Evolutionary conservation across 1,140 invertebrate species (phyloP).

Genomic region (Zaprionus nigranus): DNA sequence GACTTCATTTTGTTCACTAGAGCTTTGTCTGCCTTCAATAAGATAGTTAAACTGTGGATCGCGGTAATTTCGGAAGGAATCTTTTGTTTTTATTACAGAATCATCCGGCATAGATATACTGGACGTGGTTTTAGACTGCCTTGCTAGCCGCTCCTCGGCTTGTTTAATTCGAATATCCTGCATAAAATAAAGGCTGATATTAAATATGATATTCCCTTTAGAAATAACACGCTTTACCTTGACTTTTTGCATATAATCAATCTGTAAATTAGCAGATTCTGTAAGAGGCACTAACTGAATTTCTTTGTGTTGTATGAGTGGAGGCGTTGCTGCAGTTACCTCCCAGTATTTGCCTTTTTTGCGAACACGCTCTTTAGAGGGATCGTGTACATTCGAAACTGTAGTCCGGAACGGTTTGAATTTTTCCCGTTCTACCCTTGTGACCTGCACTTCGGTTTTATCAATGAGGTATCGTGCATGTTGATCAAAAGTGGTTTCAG

Average conservation of each 20-base stretch:
- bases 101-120: constrained; percentile 52
- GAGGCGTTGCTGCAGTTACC: constrained; percentile 89
- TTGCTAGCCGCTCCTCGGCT: constrained; percentile 72
- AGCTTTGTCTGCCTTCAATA: constrained; percentile 67
- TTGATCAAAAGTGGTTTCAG: constrained; percentile 78
- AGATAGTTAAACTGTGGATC: constrained; percentile 47
- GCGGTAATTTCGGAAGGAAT: constrained; percentile 70
- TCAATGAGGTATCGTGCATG: constrained; percentile 87
- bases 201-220: background rate
- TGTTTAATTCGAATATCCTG: constrained; percentile 73
- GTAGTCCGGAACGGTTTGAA: constrained; percentile 89
- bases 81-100: constrained; percentile 54
- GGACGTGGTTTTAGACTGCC: constrained; percentile 4
- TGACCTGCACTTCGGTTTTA: constrained; percentile 86
- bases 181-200: background rate
- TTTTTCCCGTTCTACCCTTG: constrained; percentile 77
- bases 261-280: constrained; percentile 75
- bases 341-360: constrained; percentile 88
- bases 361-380: constrained; percentile 87
- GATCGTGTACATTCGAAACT: constrained; percentile 87
- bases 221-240: constrained; percentile 48
- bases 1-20: constrained; percentile 68
- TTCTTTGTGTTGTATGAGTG: constrained; percentile 83
- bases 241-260: constrained; percentile 65
- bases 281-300: constrained; percentile 70